phyloP scores from a whole-genome alignment of 2,797 vertebrate species.

The Synaphobranchus kaupii region DNA sequence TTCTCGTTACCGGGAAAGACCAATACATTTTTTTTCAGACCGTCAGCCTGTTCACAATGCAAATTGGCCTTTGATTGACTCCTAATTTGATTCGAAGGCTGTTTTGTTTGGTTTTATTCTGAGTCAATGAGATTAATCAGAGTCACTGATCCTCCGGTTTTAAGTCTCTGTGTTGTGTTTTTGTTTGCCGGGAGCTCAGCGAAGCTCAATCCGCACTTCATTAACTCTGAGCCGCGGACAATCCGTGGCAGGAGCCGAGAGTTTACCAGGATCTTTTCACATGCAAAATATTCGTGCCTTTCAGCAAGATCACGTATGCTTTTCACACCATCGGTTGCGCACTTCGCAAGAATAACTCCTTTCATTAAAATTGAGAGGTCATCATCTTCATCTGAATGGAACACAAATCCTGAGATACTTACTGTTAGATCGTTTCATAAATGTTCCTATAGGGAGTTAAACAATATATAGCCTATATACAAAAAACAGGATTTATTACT shows the following conservation, averaged over 20 bases:
- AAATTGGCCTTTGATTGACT: conserved; percentile 93
- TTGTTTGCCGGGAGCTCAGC: conserved; percentile 88
- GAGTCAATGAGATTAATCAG: conserved; percentile 96
- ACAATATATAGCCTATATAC: background rate
- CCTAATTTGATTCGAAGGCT: conserved; percentile 95
- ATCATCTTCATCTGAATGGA: conserved; percentile 66
- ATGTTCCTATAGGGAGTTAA: conserved; percentile 8
- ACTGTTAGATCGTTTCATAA: conserved; percentile 48
- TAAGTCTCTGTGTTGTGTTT: conserved; percentile 88
- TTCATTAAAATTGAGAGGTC: conserved; percentile 52
- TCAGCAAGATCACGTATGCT: conserved; percentile 70
- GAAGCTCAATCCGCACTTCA: conserved; percentile 96
- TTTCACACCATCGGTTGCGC: conserved; percentile 79
- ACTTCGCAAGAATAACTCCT: conserved; percentile 77
- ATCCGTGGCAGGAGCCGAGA: conserved; percentile 75
- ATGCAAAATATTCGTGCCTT: conserved; percentile 82
- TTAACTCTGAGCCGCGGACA: conserved; percentile 93
- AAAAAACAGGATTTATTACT: background rate
- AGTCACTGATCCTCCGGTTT: conserved; percentile 94
- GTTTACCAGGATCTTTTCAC: conserved; percentile 90
- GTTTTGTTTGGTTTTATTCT: conserved; percentile 90
- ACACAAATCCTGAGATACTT: conserved; percentile 71
- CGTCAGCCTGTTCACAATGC: conserved; percentile 61
- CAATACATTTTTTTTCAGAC: conserved; percentile 16
- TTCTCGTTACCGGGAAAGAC: conserved; percentile 12